A percentile compares a stretch with the other conserved stretches of the same genome.
Evolutionary conservation across 2,888 invertebrate species (phyloP).

Genomic region (Lamproptera curius): DNA sequence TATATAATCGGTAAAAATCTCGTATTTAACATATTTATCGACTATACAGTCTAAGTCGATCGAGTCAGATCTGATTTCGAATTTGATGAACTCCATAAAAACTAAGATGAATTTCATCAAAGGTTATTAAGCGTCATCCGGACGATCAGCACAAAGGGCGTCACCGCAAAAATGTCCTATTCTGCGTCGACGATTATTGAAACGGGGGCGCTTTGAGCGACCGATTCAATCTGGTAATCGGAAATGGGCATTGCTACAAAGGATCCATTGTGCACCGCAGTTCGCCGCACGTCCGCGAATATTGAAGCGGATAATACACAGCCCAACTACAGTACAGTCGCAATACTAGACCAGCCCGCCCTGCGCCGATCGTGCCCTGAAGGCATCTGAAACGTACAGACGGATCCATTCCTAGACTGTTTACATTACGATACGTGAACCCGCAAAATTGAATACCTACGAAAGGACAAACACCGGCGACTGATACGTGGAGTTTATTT

Average conservation of each 20-base stretch:
- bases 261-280: conserved; percentile 61
- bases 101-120: too few species aligned
- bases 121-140: too few species aligned
- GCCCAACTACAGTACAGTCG: conserved; percentile 23
- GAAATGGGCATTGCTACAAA: conserved; percentile 76
- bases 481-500: too few species aligned
- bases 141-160: conserved; percentile 26
- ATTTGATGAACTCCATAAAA: too few species aligned
- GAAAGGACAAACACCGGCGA: too few species aligned
- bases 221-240: conserved; percentile 76
- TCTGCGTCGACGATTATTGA: conserved; percentile 49
- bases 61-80: too few species aligned
- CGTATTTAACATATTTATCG: too few species aligned
- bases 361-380: neutral
- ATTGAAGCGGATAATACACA: conserved; percentile 39
- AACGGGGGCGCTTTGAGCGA: conserved; percentile 58
- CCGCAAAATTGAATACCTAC: neutral
- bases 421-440: neutral
- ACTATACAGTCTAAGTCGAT: too few species aligned
- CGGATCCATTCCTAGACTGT: neutral
- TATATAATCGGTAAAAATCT: too few species aligned
- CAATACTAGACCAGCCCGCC: too few species aligned
- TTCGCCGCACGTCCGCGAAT: conserved; percentile 44
- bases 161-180: conserved; percentile 33
- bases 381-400: neutral